A percentile compares a stretch with the other conserved stretches of the same genome.
phyloP scores from a whole-genome alignment of 23 tunicate genomes.

The Styela plicata region DNA sequence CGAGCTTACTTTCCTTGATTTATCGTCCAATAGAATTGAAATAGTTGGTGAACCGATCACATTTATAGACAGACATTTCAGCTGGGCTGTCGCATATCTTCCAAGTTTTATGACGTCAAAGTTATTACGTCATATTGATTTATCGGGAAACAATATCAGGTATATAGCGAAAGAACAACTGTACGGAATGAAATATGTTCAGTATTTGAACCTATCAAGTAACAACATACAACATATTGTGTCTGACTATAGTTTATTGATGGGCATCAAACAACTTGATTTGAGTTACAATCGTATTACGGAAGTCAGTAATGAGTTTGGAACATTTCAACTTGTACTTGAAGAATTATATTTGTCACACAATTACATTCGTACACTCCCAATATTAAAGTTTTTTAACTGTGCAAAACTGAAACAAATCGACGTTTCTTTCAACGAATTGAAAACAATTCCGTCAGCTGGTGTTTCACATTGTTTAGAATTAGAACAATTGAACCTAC shows the following conservation, averaged over 20 bases:
- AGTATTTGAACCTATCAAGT: constrained; percentile 7
- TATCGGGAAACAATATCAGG: constrained; percentile 10
- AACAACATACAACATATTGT: constrained; percentile 7
- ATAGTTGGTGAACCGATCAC: constrained; percentile 5
- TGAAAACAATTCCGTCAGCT: not conserved
- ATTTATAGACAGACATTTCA: constrained; percentile 5
- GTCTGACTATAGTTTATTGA: not conserved
- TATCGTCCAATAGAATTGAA: constrained; percentile 4
- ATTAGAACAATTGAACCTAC: not conserved
- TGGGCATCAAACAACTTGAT: constrained; percentile 17
- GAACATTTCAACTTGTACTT: not conserved
- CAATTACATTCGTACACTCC: not conserved
- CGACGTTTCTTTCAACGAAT: constrained; percentile 4
- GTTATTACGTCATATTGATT: constrained; percentile 9
- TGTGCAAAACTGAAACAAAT: not conserved
- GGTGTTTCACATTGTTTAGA: not conserved
- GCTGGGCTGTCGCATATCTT: not conserved
- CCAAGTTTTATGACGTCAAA: constrained; percentile 1
- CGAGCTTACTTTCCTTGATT: not conserved
- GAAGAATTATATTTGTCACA: constrained; percentile 14
- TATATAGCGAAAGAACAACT: constrained; percentile 4
- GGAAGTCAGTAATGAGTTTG: not conserved
- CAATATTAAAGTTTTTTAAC: not conserved
- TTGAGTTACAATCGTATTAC: constrained; percentile 12
- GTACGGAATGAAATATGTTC: constrained; percentile 21